A percentile compares a stretch with the other conserved stretches of the same genome.
These are phyloP conservation scores for Heliothis subflexa DNA, from an alignment of 1,140 invertebrate species.

Conservation along the genomic window DNA sequence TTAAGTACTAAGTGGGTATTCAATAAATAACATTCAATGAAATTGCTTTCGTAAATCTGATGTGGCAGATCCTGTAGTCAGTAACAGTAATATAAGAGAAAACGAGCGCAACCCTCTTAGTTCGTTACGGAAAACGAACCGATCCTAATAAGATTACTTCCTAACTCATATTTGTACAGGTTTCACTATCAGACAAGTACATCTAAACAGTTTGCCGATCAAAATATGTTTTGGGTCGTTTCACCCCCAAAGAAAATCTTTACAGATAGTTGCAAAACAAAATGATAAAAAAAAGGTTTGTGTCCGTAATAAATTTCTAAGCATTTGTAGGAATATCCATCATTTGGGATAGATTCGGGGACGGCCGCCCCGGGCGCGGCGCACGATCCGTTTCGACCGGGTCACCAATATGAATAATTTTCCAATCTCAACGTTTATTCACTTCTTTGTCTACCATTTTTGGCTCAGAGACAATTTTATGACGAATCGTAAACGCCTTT, in stretches of 20 bases:
- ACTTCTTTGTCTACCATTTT: conserved; percentile 69
- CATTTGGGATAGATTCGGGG: conserved; percentile 43
- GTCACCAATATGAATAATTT: conserved; percentile 78
- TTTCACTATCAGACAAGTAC: conserved; percentile 8
- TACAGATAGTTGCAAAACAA: conserved; percentile 42
- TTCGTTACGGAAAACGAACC: conserved; percentile 24
- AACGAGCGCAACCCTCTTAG: conserved; percentile 14
- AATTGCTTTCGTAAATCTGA: conserved; percentile 6
- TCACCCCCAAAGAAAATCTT: conserved; percentile 23
- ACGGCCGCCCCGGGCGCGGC: conserved; percentile 52
- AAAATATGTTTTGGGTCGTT: conserved; percentile 22
- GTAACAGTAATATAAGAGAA: conserved; percentile 3
- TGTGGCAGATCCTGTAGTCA: neutral
- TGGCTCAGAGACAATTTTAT: conserved; percentile 68
- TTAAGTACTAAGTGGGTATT: neutral
- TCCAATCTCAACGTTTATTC: conserved; percentile 71
- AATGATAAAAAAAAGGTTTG: conserved; percentile 48
- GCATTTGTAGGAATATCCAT: conserved; percentile 60
- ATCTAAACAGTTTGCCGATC: conserved; percentile 14
- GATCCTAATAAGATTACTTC: conserved; percentile 36
- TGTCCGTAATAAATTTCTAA: conserved; percentile 54
- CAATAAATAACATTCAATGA: neutral
- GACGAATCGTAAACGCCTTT: conserved; percentile 64
- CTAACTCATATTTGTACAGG: conserved; percentile 33
- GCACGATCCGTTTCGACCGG: conserved; percentile 56